Conservation (phyloP, 64 coral and sea anemone genomes). For the Pocillopora verrucosa region DNA sequence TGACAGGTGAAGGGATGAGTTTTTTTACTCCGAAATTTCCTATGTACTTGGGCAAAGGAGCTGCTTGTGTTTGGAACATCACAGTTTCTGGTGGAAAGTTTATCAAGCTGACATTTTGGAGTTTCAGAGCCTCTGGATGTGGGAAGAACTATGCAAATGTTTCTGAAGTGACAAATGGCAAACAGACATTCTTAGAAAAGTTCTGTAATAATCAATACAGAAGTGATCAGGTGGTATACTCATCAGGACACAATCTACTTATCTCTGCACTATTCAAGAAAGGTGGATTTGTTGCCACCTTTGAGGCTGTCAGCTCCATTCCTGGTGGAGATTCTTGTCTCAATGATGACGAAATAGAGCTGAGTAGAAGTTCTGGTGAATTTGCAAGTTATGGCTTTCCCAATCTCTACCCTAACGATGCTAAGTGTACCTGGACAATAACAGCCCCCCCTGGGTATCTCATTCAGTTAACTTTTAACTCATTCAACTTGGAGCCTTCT, state of each 20-base stretch:
- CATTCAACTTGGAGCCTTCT: conserved; percentile 5
- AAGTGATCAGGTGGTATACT: not conserved
- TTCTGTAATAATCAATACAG: not conserved
- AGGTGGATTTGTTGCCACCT: conserved; percentile 1
- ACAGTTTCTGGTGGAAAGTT: not conserved
- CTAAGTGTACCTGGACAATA: not conserved
- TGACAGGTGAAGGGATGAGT: not conserved
- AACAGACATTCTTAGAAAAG: not conserved
- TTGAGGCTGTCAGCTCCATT: not conserved
- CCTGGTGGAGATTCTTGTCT: conserved; percentile 8
- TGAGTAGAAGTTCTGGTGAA: not conserved
- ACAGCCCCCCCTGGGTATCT: not conserved
- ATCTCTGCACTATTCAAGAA: not conserved
- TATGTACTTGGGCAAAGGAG: not conserved
- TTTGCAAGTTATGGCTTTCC: conserved; percentile 27
- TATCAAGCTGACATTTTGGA: not conserved
- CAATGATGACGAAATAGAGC: not conserved
- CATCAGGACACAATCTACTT: not conserved
- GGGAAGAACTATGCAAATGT: not conserved
- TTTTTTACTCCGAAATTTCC: not conserved
- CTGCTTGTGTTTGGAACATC: not conserved
- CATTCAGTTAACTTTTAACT: conserved; percentile 11
- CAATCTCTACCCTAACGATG: conserved; percentile 11
- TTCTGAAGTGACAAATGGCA: not conserved
- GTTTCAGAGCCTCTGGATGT: not conserved